A percentile compares a stretch with the other conserved stretches of the same genome.
Conservation (phyloP, 2,797 vertebrate genomes). For the Sphenopsis melanotis region DNA sequence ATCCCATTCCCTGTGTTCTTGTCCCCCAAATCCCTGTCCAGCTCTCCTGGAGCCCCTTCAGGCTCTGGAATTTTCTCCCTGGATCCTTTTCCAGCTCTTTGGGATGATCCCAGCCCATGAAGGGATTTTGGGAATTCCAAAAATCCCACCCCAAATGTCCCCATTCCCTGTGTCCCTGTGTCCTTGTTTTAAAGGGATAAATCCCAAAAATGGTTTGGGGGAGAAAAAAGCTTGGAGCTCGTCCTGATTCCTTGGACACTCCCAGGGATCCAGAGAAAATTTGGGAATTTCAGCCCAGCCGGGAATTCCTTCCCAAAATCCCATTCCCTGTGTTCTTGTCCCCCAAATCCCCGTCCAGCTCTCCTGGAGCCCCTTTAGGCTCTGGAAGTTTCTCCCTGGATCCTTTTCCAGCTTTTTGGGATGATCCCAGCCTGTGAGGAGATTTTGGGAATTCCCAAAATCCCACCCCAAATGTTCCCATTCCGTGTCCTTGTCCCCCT, state of each 20-base stretch:
- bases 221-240: not conserved
- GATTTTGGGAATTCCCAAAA: not conserved
- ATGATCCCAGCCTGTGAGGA: no score
- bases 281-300: not conserved
- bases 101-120: not conserved
- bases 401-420: not conserved
- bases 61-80: not conserved
- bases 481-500: no score
- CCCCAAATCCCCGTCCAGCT: not conserved
- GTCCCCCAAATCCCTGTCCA: not conserved
- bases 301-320: not conserved
- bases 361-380: not conserved
- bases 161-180: fast-evolving
- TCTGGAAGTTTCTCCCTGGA: not conserved
- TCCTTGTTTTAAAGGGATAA: not conserved
- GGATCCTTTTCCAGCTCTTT: not conserved
- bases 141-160: no score
- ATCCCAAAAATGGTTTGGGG: not conserved
- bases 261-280: no score
- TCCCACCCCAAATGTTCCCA: no score
- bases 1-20: not conserved
- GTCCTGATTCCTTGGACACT: fast-evolving
- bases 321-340: not conserved
- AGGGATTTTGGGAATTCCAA: not conserved
- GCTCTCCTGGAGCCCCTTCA: not conserved